Evolutionary conservation across 2,113 vertebrate species (phyloP), one percentile per base, ranked within the genome.

Genomic region (Apaloderma vittatum): DNA sequence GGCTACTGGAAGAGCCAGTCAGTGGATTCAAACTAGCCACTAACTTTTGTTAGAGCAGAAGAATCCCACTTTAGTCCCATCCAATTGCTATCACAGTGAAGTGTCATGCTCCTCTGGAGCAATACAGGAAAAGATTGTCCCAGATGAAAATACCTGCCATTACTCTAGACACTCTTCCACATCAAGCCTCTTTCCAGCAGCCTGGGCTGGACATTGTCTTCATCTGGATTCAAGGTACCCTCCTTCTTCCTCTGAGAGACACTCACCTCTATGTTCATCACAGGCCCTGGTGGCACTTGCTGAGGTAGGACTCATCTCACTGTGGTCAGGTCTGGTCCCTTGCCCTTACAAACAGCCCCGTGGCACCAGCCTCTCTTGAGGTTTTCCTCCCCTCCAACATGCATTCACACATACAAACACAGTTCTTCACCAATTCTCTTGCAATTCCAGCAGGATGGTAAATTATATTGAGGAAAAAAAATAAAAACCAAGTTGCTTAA

Each of bases 361-460:
- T 49, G 75, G 81, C 74, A 68, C 15, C 26, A 1, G 0, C 43
- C 24, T 52, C 34, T 57, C 51, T 62, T 12, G 43, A 71, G n/a
- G 46, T 54, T 58, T 58, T 83, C 30, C 54, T 86, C 46, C 36
- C 21, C 36, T 65, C 43, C 49, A 70, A 17, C 55, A 57, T 7
- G 36, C 43, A 43, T 26, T 55, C 58, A 46, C 23, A 66, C 46
- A 66, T 0, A 0, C n/a, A 74, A 76, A 54, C 18, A 52, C 21
- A 54, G 6, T 67, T 8, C 12, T 75, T 73, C 32, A 76, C 15
- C 78, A 58, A 12, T 24, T 30, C 32, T 58, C 32, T 30, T 46
- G 15, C 34, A n/a, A 21, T 43, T 70, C 27, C 75, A 93, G 32
- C 30, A 61, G 37, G 45, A 58, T 30, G 19, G 86, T 73, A 86